Conservation (phyloP, 2,113 vertebrate species). For the Elephantulus edwardii region DNA sequence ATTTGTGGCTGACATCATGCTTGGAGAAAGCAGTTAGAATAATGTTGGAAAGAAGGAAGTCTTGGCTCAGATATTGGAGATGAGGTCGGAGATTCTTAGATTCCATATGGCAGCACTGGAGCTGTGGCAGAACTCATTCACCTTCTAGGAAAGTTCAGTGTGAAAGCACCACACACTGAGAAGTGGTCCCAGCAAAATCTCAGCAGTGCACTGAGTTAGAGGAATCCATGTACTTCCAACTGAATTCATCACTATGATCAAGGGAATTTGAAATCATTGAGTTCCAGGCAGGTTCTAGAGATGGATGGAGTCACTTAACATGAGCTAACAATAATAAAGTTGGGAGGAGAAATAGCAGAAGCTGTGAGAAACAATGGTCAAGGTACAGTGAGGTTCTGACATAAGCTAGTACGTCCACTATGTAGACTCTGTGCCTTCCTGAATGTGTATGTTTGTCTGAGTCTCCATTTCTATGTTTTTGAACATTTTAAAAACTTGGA, state of each 20-base stretch:
- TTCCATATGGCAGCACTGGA: fast-evolving
- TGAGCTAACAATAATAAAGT: too few species aligned
- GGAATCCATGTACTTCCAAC: not conserved
- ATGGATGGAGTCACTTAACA: not conserved
- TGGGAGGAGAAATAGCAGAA: not conserved
- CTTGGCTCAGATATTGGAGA: not conserved
- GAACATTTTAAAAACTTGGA: too few species aligned
- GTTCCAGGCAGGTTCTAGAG: fast-evolving
- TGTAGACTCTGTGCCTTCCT: not conserved
- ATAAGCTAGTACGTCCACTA: not conserved
- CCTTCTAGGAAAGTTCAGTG: fast-evolving
- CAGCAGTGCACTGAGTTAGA: fast-evolving
- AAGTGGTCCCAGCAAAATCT: not conserved
- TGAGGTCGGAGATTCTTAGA: fast-evolving
- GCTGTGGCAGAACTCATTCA: fast-evolving
- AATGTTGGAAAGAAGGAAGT: fast-evolving
- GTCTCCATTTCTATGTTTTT: too few species aligned
- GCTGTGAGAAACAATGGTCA: not conserved
- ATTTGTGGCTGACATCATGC: not conserved
- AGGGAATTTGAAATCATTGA: fast-evolving
- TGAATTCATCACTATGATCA: not conserved
- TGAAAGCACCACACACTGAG: too few species aligned
- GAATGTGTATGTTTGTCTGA: fast-evolving
- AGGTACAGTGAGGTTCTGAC: not conserved
- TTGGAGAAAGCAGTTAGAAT: not conserved